Percentiles rank a stretch among this genome's conserved stretches.
Conservation (phyloP, 2,113 vertebrate species). For the Bombycilla garrulus region DNA sequence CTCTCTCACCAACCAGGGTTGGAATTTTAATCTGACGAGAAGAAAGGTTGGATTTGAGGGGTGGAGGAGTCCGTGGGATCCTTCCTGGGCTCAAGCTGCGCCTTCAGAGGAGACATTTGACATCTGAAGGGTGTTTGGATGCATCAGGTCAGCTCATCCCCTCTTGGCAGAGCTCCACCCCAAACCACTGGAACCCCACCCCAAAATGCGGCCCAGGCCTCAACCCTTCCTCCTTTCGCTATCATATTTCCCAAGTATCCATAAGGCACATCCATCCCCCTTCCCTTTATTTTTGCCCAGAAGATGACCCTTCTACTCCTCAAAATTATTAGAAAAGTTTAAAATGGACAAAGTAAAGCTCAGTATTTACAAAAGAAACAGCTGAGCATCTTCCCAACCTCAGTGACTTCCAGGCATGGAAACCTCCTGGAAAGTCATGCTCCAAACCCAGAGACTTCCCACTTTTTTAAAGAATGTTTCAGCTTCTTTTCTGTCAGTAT, state of each 20-base stretch:
- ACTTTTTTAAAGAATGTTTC: not conserved
- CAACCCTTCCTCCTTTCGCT: no score
- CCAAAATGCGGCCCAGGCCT: no score
- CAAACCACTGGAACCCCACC: no score
- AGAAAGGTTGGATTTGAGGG: not conserved
- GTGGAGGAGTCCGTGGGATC: accelerated
- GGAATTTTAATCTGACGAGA: not conserved
- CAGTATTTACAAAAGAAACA: not conserved
- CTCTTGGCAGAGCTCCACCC: no score
- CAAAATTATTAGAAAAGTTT: not conserved
- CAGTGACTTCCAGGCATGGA: not conserved
- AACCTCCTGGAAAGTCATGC: not conserved
- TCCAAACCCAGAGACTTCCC: not conserved
- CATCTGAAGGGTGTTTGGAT: not conserved
- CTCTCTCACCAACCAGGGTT: not conserved
- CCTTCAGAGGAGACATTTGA: not conserved
- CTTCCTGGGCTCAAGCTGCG: not conserved
- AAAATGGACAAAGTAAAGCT: not conserved
- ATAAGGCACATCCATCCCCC: not conserved
- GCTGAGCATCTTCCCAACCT: not conserved
- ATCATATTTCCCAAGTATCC: not conserved
- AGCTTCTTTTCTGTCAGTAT: not conserved
- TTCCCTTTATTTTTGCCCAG: not conserved
- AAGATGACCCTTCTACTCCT: not conserved
- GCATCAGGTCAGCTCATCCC: no score